Evolutionary conservation across 2,797 vertebrate genomes (phyloP), one percentile per base, ranked within the genome.

Genomic region (Trematomus bernacchii): DNA sequence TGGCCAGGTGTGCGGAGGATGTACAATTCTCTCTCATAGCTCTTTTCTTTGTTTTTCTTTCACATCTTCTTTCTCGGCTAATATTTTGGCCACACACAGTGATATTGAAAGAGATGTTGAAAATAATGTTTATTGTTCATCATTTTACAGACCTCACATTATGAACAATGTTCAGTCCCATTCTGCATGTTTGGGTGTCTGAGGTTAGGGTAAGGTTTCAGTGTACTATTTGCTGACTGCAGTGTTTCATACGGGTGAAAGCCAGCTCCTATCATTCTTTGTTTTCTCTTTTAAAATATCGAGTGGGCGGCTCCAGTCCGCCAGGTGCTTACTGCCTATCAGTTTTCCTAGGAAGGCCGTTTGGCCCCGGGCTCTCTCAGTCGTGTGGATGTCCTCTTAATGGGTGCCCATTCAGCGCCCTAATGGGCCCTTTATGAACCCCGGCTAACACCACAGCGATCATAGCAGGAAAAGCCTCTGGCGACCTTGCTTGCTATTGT

Each of bases 381-480:
- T 87, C 80, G 89, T 92, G 87, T 93, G 83, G 89, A 85, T 92
- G 88, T 94, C 91, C 40, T 78, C 88, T 85, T 90, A 94, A 94
- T 92, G 85, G 92, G 75, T 66, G 77, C 79, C 85, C 85, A 93
- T 95, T 94, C 90, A 91, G 76, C 12, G 58, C 61, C 61, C 86
- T 93, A 94, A 94, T 95, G 85, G 75, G 74, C 88, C 83, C 91
- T 95, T 94, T 93, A 93, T 93, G 81, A 83, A 77, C 46, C 46
- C 74, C 16, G 5, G 75, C 87, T 82, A 85, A 77, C 76, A 65
- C 80, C 23, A 46, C 82, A 44, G 79, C 62, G 90, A 91, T 94
- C 91, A 90, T 89, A 91, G 88, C 85, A 82, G 83, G 83, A 91
- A 89, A 86, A 93, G 90, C 92, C 91, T 85, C 77, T 51, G 83